Base-by-base conservation (phyloP, 2,888 invertebrate genomes). In the Chloroclysta siterata region DNA sequence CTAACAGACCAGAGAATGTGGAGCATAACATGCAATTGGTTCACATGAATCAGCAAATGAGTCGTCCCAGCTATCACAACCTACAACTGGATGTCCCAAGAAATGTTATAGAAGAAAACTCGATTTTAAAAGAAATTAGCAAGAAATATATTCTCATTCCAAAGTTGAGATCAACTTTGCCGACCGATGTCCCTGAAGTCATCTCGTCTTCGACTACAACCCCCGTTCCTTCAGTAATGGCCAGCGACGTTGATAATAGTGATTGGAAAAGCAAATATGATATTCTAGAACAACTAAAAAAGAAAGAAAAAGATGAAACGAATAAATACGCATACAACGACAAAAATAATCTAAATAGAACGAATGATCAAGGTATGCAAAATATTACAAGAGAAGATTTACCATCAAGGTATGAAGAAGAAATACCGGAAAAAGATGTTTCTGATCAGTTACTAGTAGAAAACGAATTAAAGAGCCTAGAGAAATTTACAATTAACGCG, bases 251-350 rank as follows among this genome's bases (percentile, higher is more conserved):
- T 57, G 79, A 82, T 44, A 82, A 79, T 62, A 66, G 61, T 29
- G 89, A 91, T 70, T 93, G 93, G 93, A 89, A 84, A 76, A 89
- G 81, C 66, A 93, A 93, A 81, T 93, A 93, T 63, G 84, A 87
- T 55, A 92, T 93, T 71, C 79, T 93, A 70, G 80, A 88, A 44
- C 72, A 85, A 72, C 70, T 93, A 50, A 90, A 89, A 66, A 79
- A 80, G 63, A 78, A 76, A 55, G 88, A 88, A 66, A 83, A 81
- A 13, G 60, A 63, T 5, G 53, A 48, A 28, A 33, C 56, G 0
- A 47, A 41, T 36, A 62, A 67, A 42, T 61, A 65, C 41, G 51
- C 41, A 53, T 33, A 46, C 41, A 53, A 62, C 50, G 54, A 66
- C 11, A 44, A 42, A 50, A 44, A 53, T 57, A 42, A 53, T 11